Evolutionary conservation across 2,888 invertebrate species (phyloP).

Genomic region (Nebria brevicollis): DNA sequence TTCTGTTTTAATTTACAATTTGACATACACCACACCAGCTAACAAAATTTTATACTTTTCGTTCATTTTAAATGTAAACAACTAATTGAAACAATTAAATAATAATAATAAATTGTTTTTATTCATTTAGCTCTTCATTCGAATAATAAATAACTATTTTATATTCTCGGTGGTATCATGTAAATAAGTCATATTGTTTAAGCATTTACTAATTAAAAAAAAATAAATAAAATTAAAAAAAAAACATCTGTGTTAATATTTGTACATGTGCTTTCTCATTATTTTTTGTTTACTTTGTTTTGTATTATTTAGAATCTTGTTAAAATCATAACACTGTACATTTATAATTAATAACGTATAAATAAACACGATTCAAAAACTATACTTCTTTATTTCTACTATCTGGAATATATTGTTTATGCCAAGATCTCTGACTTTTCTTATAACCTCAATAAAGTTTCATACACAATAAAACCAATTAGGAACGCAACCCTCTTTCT

Average conservation of each 20-base stretch:
- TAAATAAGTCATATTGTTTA: slow-evolving; percentile 45
- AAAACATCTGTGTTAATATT: slow-evolving; percentile 33
- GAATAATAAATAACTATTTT: background rate
- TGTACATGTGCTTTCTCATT: slow-evolving; percentile 32
- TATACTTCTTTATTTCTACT: slow-evolving; percentile 19
- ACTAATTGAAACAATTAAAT: background rate
- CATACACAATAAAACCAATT: no score
- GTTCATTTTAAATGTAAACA: slow-evolving; percentile 1
- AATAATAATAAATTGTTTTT: background rate
- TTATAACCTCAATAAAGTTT: no score
- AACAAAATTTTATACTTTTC: background rate
- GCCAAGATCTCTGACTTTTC: no score
- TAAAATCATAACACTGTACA: slow-evolving; percentile 37
- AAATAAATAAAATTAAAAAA: slow-evolving; percentile 11
- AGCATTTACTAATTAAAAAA: slow-evolving; percentile 33
- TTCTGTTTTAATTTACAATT: slow-evolving; percentile 7
- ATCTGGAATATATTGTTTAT: no score
- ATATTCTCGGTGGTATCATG: slow-evolving; percentile 17
- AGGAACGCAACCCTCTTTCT: no score
- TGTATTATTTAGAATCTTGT: slow-evolving; percentile 36
- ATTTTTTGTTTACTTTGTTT: slow-evolving; percentile 29
- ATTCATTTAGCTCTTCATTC: background rate
- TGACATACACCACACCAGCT: background rate
- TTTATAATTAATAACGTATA: slow-evolving; percentile 38
- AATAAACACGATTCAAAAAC: slow-evolving; percentile 34